Conservation (phyloP, 1,140 invertebrate species). For the Anadara kagoshimensis region DNA sequence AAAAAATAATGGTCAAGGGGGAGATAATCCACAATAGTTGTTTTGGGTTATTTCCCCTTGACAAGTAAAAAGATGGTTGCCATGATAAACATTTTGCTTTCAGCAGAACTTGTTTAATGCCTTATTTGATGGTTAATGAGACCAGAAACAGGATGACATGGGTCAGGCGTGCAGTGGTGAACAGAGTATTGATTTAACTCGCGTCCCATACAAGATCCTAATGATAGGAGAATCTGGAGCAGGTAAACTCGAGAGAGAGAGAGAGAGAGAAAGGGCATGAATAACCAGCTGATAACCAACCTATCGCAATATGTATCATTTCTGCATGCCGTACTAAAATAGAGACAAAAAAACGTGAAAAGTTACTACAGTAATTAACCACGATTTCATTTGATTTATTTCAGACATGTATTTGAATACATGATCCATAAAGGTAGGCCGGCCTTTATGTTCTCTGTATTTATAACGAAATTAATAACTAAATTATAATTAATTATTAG, state of each 20-base stretch:
- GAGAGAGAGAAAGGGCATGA: neutral
- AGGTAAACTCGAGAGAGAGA: neutral
- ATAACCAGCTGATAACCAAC: neutral
- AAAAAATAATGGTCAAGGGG: too few species aligned
- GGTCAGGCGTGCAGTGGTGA: constrained; percentile 4
- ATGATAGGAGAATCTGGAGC: constrained; percentile 8
- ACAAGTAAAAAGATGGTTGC: neutral
- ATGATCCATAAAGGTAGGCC: too few species aligned
- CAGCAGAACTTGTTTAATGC: neutral
- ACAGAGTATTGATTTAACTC: neutral
- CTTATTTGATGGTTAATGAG: neutral
- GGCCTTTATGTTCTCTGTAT: too few species aligned
- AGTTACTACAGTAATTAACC: too few species aligned
- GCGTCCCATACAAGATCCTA: constrained; percentile 14
- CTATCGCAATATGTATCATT: too few species aligned
- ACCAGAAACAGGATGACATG: neutral
- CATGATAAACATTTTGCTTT: constrained; percentile 2
- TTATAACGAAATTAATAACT: too few species aligned
- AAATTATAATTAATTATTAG: too few species aligned
- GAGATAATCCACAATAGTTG: neutral
- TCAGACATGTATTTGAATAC: too few species aligned
- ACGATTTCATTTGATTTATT: too few species aligned
- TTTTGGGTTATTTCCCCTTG: neutral
- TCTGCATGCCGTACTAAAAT: too few species aligned
- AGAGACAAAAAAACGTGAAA: too few species aligned